Base-by-base conservation (phyloP, 2,797 vertebrate genomes). In the Cryptoblepharus egeriae region DNA sequence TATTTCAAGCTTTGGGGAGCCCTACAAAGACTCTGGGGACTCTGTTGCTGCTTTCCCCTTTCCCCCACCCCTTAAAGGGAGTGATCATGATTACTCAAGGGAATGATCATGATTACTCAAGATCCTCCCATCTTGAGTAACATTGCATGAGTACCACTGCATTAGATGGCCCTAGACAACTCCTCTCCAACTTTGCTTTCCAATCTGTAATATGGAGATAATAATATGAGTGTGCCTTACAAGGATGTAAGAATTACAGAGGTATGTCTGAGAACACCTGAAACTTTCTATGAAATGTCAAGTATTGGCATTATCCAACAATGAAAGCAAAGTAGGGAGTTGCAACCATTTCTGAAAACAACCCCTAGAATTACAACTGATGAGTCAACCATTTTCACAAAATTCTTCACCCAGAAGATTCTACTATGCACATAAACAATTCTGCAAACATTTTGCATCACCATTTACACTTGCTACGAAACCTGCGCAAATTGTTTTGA, bases 391-490 rank as follows among this genome's bases (percentile, higher is more conserved):
- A 75, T 42, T 75, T 81, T 61, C 9, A 61, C 75, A 49, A 42
- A 15, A 11, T 58, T 81, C 35, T 75, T 75, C 49, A 75, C 28
- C 58, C 28, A 68, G 22, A 35, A 49, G 28, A 75, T 32, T 81
- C 28, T 58, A 24, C 52, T 75, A 20, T 72, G 71, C 69, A 35
- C 45, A 26, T 75, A 68, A 81, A 75, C 63, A 75, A 8, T 71
- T 42, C 28, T 60, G 60, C 76, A 74, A 74, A 67, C n/a, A 67
- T 73, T 74, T 68, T 68, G n/a, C 52, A 84, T 74, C 57, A 67
- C 52, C 65, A 79, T 67, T 79, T 79, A 35, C 26, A 49, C 64
- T 78, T 61, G 39, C 55, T 37, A n/a, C 22, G 13, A 79, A 60
- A 45, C n/a, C 11, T 45, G 20, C 35, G 15, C 57, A 57, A 39